Evolutionary conservation across 2,888 invertebrate genomes (phyloP), one percentile per base, ranked within the genome.

Genomic region (Eledona agricola): DNA sequence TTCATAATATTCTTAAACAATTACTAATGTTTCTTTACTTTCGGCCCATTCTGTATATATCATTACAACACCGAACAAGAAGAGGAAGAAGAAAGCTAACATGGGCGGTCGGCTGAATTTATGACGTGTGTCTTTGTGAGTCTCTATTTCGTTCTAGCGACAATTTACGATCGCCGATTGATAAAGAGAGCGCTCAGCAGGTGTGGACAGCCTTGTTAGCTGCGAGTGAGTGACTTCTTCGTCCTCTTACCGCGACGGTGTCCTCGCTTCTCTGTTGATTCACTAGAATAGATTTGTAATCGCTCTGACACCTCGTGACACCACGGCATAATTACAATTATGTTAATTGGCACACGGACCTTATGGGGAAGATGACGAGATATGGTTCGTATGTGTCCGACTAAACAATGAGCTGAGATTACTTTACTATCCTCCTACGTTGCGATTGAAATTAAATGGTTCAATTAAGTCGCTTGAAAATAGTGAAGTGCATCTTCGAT

Each of bases 131-230:
- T n/a, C 12, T 35, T 13, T 43, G 19, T 51, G 35, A 16, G 25
- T 51, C 28, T 51, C 32, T 32, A 31, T 38, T 32, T 40, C 20
- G 19, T 31, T 43, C 35, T 25, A 45, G 42, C 29, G 42, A 51
- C 45, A 37, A 53, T 54, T 54, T 54, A 49, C 43, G 49, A 54
- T 54, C 29, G 43, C 34, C 31, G 43, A 49, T 49, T 43, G 49
- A 54, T 54, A 53, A 47, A 22, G 26, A 47, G 35, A 47, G 28
- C 47, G 35, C 37, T 47, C 37, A 54, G 54, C 54, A 54, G 54
- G 54, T 54, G 54, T 54, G 54, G 37, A 54, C 40, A 50, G 37
- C 37, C 54, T 54, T 43, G 49, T 50, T 54, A 43, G 47, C 34
- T n/a, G n/a, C n/a, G n/a, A n/a, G n/a, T n/a, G n/a, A n/a, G n/a